phyloP scores from a whole-genome alignment of 2,113 vertebrate species.

The Bos taurus region DNA sequence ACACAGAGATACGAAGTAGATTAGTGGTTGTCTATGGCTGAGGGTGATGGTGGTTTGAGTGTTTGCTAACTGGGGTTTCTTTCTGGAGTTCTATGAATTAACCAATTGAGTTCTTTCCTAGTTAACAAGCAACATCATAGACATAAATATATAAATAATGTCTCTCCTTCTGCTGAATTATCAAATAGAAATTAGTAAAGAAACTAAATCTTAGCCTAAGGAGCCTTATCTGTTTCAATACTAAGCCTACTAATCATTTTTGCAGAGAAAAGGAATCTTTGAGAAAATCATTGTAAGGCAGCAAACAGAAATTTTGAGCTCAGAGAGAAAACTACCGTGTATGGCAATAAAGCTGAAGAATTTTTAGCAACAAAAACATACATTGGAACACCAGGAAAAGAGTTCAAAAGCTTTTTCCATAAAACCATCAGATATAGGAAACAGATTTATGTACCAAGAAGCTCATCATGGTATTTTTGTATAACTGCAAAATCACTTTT shows the following conservation, averaged over 20 bases:
- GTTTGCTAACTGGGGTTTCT: neutral
- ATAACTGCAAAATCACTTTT: neutral
- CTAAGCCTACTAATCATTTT: neutral
- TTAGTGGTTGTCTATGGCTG: neutral
- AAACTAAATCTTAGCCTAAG: neutral
- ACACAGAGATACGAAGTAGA: neutral
- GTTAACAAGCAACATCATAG: neutral
- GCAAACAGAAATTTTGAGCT: slow-evolving; percentile 1
- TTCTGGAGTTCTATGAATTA: neutral
- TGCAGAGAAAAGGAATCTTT: neutral
- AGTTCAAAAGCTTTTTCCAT: neutral
- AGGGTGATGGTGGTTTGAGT: neutral
- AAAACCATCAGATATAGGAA: neutral
- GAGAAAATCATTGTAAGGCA: neutral
- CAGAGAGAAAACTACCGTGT: neutral
- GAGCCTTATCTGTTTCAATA: neutral
- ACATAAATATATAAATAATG: neutral
- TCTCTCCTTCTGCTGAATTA: neutral
- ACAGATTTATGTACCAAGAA: neutral
- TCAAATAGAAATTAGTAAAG: neutral
- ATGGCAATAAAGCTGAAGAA: neutral
- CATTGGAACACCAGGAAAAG: neutral
- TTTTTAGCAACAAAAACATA: neutral
- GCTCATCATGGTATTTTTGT: neutral
- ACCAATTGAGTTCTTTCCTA: neutral